A percentile compares a stretch with the other conserved stretches of the same genome.
Evolutionary conservation across 1,140 invertebrate genomes (phyloP).

Genomic region (fruit fly (Drosophila melanogaster)): Release_6_plus_ISO1_MT NT_033779.5:6715001-6715500

Average conservation of each 20-base stretch:
- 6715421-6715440: constrained; percentile 60
- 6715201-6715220: constrained; percentile 9
- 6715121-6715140: constrained; percentile 44
- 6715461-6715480: constrained; percentile 12
- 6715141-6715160: constrained; percentile 43
- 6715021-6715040: not conserved
- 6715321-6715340: constrained; percentile 18
- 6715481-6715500: constrained; percentile 66
- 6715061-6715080: constrained; percentile 50
- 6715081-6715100: constrained; percentile 11
- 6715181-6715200: constrained; percentile 29
- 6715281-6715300: constrained; percentile 66
- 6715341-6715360: constrained; percentile 5
- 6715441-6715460: constrained; percentile 59
- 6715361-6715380: constrained; percentile 29
- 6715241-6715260: constrained; percentile 25
- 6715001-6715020: constrained; percentile 18
- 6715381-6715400: constrained; percentile 27
- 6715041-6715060: constrained; percentile 29
- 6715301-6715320: constrained; percentile 10
- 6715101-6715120: constrained; percentile 15
- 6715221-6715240: constrained; percentile 73
- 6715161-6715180: constrained; percentile 3
- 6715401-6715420: constrained; percentile 76
- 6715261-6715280: constrained; percentile 56